These are phyloP conservation scores for Trissolcus japonicus DNA, from an alignment of 2,888 invertebrate genomes.

Conservation along the genomic window DNA sequence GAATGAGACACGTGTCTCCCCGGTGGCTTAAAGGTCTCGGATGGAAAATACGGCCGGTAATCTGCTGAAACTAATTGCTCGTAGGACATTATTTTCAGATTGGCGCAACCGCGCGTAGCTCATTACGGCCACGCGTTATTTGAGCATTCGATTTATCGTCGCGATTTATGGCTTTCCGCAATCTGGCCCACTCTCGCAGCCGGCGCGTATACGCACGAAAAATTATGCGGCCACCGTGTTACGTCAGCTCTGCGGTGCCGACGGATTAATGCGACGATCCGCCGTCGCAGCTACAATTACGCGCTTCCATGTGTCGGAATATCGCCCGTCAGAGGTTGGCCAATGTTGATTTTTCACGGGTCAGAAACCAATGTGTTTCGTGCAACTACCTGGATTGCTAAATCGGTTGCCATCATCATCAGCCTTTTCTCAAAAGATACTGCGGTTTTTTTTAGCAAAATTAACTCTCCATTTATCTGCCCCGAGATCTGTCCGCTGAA, in stretches of 20 bases:
- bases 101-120: conserved; percentile 54
- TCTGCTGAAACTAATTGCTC: conserved; percentile 56
- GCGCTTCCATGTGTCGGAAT: conserved; percentile 33
- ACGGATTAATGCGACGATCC: conserved; percentile 29
- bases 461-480: no score
- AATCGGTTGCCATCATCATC: no score
- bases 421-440: no score
- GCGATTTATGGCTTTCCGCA: conserved; percentile 51
- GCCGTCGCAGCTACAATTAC: conserved; percentile 14
- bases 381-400: no score
- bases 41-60: conserved; percentile 50
- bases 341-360: conserved; percentile 29
- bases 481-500: no score
- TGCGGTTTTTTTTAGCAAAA: no score
- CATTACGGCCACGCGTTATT: conserved; percentile 56
- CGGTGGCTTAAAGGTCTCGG: conserved; percentile 53
- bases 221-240: conserved; percentile 39
- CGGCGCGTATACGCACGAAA: conserved; percentile 21
- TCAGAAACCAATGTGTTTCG: no score
- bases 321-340: conserved; percentile 12
- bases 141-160: conserved; percentile 57
- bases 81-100: conserved; percentile 58
- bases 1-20: conserved; percentile 53
- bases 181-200: conserved; percentile 11
- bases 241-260: conserved; percentile 42